Conservation (phyloP, 2,113 vertebrate species). For the Bubalus kerabau region DNA sequence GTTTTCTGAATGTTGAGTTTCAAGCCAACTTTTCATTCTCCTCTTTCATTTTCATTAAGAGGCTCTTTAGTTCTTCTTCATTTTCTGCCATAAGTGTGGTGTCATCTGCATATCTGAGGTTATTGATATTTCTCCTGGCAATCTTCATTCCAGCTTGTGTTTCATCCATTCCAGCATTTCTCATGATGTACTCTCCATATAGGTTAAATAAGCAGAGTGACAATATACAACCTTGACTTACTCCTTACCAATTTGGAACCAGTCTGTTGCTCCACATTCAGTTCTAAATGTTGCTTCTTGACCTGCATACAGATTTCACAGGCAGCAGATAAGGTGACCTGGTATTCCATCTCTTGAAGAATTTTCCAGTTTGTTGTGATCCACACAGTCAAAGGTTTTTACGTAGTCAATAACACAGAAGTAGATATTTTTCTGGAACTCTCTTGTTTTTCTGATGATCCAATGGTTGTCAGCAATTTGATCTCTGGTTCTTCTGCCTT, state of each 20-base stretch:
- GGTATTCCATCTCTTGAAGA: neutral
- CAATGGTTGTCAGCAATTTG: neutral
- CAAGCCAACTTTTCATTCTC: neutral
- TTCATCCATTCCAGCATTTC: neutral
- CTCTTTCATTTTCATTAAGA: neutral
- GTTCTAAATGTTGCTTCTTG: neutral
- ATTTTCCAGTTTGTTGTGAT: neutral
- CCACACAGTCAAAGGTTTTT: neutral
- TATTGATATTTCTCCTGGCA: neutral
- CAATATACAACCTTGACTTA: neutral
- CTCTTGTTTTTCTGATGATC: neutral
- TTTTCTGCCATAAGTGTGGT: neutral
- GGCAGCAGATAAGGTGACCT: neutral
- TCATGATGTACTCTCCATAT: neutral
- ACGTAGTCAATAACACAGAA: accelerated
- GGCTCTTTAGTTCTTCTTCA: neutral
- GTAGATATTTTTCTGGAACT: neutral
- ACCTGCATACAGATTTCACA: neutral
- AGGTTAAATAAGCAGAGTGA: neutral
- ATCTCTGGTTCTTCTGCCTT: neutral
- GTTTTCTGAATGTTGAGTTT: neutral
- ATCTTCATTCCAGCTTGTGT: neutral
- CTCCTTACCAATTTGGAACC: neutral
- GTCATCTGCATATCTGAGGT: neutral
- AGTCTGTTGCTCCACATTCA: neutral